Evolutionary conservation across 2,888 invertebrate species (phyloP), one percentile per base, ranked within the genome.

Genomic region (Carpatolechia fugitivella): DNA sequence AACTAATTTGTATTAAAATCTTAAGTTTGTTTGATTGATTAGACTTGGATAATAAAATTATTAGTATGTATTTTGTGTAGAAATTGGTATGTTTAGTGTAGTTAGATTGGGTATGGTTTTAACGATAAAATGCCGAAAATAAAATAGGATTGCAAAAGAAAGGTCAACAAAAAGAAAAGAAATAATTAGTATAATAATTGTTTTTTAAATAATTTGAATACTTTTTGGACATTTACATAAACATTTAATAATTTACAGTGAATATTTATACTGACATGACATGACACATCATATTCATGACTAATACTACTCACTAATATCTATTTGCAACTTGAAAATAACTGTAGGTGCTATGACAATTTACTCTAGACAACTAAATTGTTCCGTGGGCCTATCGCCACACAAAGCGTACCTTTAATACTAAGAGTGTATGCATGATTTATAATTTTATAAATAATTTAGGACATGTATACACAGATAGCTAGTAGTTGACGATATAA

Each of bases 161-260:
- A 73, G 82, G 82, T 80, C 56, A 87, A 88, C 82, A 82, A 80
- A 87, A 89, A 83, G 83, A 71, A 81, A 87, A 85, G 81, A 74
- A 77, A 76, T 72, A 83, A 44, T 81, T 82, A 81, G 80, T 88
- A 85, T 85, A 84, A 85, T 85, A 84, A 85, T 89, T 79, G 80
- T 71, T 85, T 84, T 90, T 89, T 89, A 90, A 90, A 89, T 89
- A 90, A 89, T 89, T 89, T 90, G 87, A 90, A 90, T 90, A 90
- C 90, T 90, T 89, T 89, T 89, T 89, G 90, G 89, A 89, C 88
- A 89, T 90, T 89, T 90, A 90, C 90, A 90, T 90, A 89, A 90
- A 90, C 90, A 90, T 90, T 90, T 90, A 90, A 89, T 90, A 90
- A 90, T 90, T 88, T 90, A 90, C 90, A 90, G 82, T 87, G 90